Evolutionary conservation across 2,888 invertebrate species (phyloP).

Genomic region (Melanargia galathea): DNA sequence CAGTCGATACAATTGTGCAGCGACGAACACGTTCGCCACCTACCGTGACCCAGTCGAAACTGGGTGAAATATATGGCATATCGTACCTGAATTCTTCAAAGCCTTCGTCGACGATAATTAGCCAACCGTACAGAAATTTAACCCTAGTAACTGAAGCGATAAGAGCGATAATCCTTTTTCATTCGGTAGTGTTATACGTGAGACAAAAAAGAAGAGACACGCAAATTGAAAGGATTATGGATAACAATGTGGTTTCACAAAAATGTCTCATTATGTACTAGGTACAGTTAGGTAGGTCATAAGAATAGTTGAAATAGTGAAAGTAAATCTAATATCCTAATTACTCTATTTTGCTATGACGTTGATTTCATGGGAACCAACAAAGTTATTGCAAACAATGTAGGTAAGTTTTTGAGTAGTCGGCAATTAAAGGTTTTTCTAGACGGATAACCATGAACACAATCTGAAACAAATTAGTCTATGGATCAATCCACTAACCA

Average conservation of each 20-base stretch:
- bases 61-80: constrained; percentile 45
- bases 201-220: constrained; percentile 22
- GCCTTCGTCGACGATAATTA: constrained; percentile 21
- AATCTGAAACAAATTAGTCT: neutral
- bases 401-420: neutral
- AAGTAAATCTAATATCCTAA: constrained; percentile 13
- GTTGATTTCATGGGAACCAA: constrained; percentile 8
- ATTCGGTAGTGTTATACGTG: constrained; percentile 15
- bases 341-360: constrained; percentile 10
- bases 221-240: constrained; percentile 22
- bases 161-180: constrained; percentile 1
- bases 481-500: neutral
- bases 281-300: constrained; percentile 26
- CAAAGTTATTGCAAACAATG: neutral
- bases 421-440: neutral
- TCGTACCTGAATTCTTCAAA: constrained; percentile 41
- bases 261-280: constrained; percentile 24
- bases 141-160: neutral
- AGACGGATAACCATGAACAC: neutral
- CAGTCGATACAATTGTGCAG: constrained; percentile 31
- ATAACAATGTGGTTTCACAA: constrained; percentile 29
- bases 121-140: neutral
- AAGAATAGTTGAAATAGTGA: constrained; percentile 17
- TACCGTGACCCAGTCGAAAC: constrained; percentile 51
- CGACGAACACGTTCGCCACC: constrained; percentile 23